phyloP scores from a whole-genome alignment of 2,113 vertebrate genomes.

The Scartelaos histophorus region DNA sequence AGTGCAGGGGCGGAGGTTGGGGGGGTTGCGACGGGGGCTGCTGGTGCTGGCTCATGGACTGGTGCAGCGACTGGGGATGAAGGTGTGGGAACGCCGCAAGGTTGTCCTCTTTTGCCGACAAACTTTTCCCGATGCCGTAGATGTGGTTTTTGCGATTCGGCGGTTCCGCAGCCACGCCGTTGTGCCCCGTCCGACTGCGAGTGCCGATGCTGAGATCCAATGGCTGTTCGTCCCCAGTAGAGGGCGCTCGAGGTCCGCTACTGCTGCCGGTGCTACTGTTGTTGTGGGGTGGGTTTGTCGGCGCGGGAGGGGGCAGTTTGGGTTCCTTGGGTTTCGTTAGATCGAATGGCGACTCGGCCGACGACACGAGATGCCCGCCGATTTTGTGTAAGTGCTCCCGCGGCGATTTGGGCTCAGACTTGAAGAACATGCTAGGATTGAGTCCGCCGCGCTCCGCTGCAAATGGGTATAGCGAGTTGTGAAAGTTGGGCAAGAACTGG shows the following conservation, averaged over 20 bases:
- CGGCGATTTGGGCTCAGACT: slow-evolving; percentile 94
- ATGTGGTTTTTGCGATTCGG: slow-evolving; percentile 87
- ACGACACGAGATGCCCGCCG: slow-evolving; percentile 62
- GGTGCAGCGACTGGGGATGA: slow-evolving; percentile 84
- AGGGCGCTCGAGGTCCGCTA: slow-evolving; percentile 58
- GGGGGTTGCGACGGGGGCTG: slow-evolving; percentile 84
- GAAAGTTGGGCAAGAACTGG: slow-evolving; percentile 94
- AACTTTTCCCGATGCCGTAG: slow-evolving; percentile 81
- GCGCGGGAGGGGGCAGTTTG: slow-evolving; percentile 75
- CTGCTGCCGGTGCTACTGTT: slow-evolving; percentile 57
- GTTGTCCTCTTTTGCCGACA: slow-evolving; percentile 78
- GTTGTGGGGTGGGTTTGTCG: slow-evolving; percentile 74
- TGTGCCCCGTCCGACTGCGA: slow-evolving; percentile 88
- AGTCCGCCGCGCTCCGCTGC: slow-evolving; percentile 83
- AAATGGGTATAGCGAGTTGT: slow-evolving; percentile 93
- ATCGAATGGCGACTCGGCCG: slow-evolving; percentile 90
- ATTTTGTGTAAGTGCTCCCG: slow-evolving; percentile 88
- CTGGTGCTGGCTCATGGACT: slow-evolving; percentile 83
- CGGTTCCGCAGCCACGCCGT: slow-evolving; percentile 80
- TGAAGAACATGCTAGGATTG: slow-evolving; percentile 91
- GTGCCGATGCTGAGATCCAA: slow-evolving; percentile 95
- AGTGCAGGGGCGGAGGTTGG: slow-evolving; percentile 91
- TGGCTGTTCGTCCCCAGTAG: slow-evolving; percentile 88
- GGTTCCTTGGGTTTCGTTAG: slow-evolving; percentile 94
- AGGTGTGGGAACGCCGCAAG: slow-evolving; percentile 78